Evolutionary conservation across 2,113 vertebrate genomes (phyloP), one percentile per base, ranked within the genome.

Genomic region (Centropristis striata): DNA sequence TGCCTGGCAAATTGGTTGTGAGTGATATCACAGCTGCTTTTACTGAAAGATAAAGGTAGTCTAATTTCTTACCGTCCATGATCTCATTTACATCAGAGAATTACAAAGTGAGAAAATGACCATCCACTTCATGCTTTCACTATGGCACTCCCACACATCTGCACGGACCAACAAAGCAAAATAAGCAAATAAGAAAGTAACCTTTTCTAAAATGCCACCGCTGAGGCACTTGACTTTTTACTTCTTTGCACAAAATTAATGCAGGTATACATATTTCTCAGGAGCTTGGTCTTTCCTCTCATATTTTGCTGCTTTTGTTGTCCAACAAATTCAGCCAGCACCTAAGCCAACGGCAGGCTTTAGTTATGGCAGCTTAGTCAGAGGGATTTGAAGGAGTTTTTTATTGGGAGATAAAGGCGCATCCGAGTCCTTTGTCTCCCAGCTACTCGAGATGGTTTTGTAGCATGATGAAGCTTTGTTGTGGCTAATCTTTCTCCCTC

Each of bases 281-380:
- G 51, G 18, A 16, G 36, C 39, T 71, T 53, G 37, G 63, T 72
- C 76, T 75, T 32, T 76, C 71, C 71, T 81, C 75, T 85, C 53
- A 76, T 58, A 80, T 76, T 80, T 89, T 70, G 23, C 76, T 60
- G 60, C 77, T 74, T 85, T 87, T 86, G 80, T 90, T 88, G 82
- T 81, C 80, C 84, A 86, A 85, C 76, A 80, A 65, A 81, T 82
- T 90, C 63, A 64, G 20, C 10, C 3, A 72, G 55, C 69, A 76
- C 80, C 76, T 72, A 69, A 74, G 78, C 88, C 88, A 85, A 80
- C 69, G 44, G 61, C 76, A 58, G 72, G 82, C 78, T 84, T 92
- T 90, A 85, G 88, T 89, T 80, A 87, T 78, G 91, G 88, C 86
- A 85, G 84, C 90, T 92, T 90, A 93, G 86, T 81, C 23, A 63